Conservation (phyloP, 53 echinoderm and acorn worm genomes). For the Henricia sp. region DNA sequence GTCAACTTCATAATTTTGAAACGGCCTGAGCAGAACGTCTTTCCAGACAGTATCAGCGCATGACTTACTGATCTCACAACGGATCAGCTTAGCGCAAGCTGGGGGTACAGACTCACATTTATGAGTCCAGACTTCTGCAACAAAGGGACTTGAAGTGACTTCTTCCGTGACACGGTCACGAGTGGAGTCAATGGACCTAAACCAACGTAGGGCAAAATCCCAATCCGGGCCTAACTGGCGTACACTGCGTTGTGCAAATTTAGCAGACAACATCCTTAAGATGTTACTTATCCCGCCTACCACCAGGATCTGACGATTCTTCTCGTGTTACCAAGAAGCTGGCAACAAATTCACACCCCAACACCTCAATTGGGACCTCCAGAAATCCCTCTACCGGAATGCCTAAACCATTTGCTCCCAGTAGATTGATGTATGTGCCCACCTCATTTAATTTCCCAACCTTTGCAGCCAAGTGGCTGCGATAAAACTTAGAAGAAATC, state of each 20-base stretch:
- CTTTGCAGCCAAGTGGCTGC: neutral
- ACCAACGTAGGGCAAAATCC: slow-evolving; percentile 13
- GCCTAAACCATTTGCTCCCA: slow-evolving; percentile 16
- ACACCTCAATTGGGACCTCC: slow-evolving; percentile 1
- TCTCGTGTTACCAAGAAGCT: neutral
- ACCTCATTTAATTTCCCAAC: slow-evolving; percentile 13
- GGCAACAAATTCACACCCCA: slow-evolving; percentile 1
- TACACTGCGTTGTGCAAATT: neutral
- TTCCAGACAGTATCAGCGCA: too few relatives aligned
- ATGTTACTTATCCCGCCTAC: neutral
- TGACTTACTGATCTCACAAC: neutral
- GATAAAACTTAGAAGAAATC: slow-evolving; percentile 22
- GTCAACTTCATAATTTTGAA: neutral
- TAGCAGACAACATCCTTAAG: neutral
- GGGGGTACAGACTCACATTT: neutral
- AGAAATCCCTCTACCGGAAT: slow-evolving; percentile 20
- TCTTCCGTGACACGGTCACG: neutral
- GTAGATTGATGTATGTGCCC: neutral
- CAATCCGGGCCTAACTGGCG: neutral
- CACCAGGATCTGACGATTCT: neutral
- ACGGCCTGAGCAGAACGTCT: neutral
- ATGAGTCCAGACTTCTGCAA: neutral
- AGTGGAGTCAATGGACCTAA: neutral
- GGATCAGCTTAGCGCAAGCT: neutral
- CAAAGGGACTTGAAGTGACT: too few relatives aligned